A percentile compares a stretch with the other conserved stretches of the same genome.
Conservation (phyloP, 64 coral and sea anemone species). For the Stichodactyla mertensii region DNA sequence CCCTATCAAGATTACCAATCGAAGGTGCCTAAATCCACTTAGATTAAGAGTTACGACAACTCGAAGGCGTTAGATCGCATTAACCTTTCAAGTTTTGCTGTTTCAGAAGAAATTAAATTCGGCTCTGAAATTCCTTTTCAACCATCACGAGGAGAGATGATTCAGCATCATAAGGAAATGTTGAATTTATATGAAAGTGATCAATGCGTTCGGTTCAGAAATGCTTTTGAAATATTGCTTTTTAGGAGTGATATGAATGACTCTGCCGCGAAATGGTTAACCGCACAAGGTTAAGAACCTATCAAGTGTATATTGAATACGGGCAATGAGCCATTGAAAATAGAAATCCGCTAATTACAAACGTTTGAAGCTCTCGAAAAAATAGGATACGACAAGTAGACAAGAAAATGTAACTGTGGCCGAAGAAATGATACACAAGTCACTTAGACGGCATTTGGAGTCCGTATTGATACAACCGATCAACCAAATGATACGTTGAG, state of each 20-base stretch:
- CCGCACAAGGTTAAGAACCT: conserved; percentile 19
- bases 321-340: neutral
- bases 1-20: conserved; percentile 9
- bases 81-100: conserved; percentile 29
- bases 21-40: conserved; percentile 12
- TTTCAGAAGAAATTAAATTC: neutral
- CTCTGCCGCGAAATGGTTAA: neutral
- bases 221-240: neutral
- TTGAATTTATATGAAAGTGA: neutral
- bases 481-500: neutral
- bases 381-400: neutral
- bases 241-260: neutral
- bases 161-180: neutral
- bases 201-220: neutral
- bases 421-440: neutral
- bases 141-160: neutral
- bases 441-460: neutral
- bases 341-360: conserved; percentile 8
- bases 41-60: conserved; percentile 10
- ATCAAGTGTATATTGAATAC: conserved; percentile 1
- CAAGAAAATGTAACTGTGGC: neutral
- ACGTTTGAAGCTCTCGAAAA: neutral
- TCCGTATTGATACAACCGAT: neutral
- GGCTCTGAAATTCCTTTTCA: neutral
- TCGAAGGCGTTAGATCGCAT: conserved; percentile 21